Percentiles rank a stretch among this genome's conserved stretches.
Evolutionary conservation across 2,797 vertebrate genomes (phyloP).

Genomic region (Nasua narica): DNA sequence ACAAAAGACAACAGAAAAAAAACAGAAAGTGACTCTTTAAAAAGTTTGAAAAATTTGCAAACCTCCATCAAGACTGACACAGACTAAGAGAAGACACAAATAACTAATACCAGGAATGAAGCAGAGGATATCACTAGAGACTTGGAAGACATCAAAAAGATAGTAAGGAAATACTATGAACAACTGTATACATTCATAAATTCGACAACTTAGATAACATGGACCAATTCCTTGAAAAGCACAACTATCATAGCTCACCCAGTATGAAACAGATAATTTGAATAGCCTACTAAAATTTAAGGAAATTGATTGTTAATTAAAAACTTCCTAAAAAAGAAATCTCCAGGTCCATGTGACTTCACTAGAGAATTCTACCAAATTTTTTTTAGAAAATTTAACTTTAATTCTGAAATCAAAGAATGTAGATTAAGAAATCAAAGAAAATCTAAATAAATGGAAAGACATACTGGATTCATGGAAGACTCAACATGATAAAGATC

Average conservation of each 20-base stretch:
- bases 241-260: not conserved
- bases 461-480: not conserved
- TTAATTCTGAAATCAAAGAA: conserved; percentile 27
- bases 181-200: not conserved
- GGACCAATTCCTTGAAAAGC: not conserved
- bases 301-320: conserved; percentile 11
- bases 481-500: conserved; percentile 11
- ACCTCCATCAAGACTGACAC: not conserved
- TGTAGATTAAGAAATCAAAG: conserved; percentile 55
- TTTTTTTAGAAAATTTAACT: conserved; percentile 41
- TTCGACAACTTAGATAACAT: conserved; percentile 39
- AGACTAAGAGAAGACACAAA: conserved; percentile 13
- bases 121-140: conserved; percentile 10
- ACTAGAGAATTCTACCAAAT: conserved; percentile 39
- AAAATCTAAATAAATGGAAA: conserved; percentile 42
- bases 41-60: conserved; percentile 21
- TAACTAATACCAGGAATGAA: conserved; percentile 27
- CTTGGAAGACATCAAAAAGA: conserved; percentile 6
- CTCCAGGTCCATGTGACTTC: not conserved
- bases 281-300: conserved; percentile 22
- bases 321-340: conserved; percentile 18
- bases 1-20: conserved; percentile 48
- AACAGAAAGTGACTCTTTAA: conserved; percentile 27
- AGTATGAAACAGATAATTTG: conserved; percentile 16
- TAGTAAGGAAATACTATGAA: conserved; percentile 22